These are phyloP conservation scores for Vidua chalybeata DNA, from an alignment of 2,113 vertebrate species.

Conservation along the genomic window DNA sequence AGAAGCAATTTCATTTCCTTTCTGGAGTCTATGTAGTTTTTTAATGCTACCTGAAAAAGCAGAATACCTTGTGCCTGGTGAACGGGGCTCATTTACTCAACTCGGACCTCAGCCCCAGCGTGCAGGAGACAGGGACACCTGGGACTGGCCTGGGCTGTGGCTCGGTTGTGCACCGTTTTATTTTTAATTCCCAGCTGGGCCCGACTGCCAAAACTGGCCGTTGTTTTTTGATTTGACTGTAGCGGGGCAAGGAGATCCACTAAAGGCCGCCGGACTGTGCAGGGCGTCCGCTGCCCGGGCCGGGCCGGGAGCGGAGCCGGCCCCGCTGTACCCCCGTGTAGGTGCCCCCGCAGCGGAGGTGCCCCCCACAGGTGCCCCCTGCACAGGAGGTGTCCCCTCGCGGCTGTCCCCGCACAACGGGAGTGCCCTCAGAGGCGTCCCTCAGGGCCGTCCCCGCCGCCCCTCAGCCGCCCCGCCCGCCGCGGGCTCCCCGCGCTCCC, in stretches of 20 bases:
- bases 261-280: background rate
- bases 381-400: background rate
- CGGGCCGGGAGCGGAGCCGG: background rate
- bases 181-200: background rate
- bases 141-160: background rate
- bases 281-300: too few relatives aligned
- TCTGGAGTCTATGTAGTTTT: background rate
- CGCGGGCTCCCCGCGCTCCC: background rate
- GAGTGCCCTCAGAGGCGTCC: background rate
- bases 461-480: background rate
- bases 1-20: conserved; percentile 6
- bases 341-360: background rate
- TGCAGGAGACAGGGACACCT: background rate
- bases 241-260: background rate
- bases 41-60: background rate
- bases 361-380: too few relatives aligned
- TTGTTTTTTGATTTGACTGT: conserved; percentile 32
- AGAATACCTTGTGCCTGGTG: background rate
- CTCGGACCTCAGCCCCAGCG: background rate
- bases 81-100: background rate
- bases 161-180: background rate
- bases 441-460: background rate
- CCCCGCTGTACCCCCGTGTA: background rate
- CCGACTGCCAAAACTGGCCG: background rate
- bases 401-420: background rate